Evolutionary conservation across 1,140 invertebrate species (phyloP).

Genomic region (Orius insidiosus): DNA sequence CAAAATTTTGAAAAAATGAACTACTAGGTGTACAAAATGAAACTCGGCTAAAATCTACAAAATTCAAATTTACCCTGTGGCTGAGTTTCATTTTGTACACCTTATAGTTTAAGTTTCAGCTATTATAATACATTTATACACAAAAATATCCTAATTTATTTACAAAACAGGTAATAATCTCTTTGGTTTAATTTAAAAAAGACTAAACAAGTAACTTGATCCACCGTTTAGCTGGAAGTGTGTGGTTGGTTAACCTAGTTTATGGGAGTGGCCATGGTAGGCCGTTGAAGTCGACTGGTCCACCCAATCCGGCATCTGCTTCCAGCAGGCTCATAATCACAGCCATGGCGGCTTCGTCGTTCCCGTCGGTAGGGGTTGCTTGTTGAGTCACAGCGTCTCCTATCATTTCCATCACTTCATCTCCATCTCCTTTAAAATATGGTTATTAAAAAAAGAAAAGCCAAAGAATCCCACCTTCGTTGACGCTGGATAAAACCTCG

Average conservation of each 20-base stretch:
- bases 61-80: no score
- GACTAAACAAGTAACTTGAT: no score
- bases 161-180: no score
- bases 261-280: constrained; percentile 71
- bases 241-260: not conserved
- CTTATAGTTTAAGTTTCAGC: no score
- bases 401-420: constrained; percentile 43
- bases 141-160: not conserved
- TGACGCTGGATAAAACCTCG: not conserved
- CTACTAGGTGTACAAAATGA: no score
- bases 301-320: constrained; percentile 52
- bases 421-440: constrained; percentile 25
- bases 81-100: no score
- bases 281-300: constrained; percentile 72
- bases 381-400: constrained; percentile 31
- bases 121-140: constrained; percentile 4
- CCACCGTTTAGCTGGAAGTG: no score
- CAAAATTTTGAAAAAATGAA: no score
- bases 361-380: constrained; percentile 43
- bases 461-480: not conserved
- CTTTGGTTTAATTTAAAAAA: no score
- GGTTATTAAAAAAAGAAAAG: no score
- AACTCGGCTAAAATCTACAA: no score
- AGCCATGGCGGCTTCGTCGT: constrained; percentile 80
- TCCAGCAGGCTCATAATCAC: constrained; percentile 83